Base-by-base conservation (phyloP, 2,888 invertebrate genomes). In the Miltochrista miniata region DNA sequence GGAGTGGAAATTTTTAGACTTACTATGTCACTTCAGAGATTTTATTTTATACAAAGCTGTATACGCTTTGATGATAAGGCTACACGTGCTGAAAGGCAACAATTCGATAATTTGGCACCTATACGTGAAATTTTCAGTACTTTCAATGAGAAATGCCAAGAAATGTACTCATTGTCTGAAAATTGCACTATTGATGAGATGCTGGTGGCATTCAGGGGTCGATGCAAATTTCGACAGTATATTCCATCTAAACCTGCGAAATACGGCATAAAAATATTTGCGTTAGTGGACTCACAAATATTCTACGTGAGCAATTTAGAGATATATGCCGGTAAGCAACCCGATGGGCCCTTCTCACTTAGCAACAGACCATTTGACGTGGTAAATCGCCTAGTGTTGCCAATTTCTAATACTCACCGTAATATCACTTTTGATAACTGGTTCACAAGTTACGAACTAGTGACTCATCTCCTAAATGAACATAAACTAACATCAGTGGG, bases 281-380 rank as follows among this genome's bases (percentile, higher is more conserved):
- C 41, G 2, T 11, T 41, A 3, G 41, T 41, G 1, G 41, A 41
- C 14, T n/a, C 41, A 2, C 30, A 30, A 31, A 30, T 12, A n/a
- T 41, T 41, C 12, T 41, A 41, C 12, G 31, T 31, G 3, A 31
- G 12, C 2, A 30, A 41, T 30, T 31, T 41, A 9, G 41, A 41
- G 12, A 30, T 41, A n/a, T 41, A 41, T n/a, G n/a, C 13, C 13
- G 41, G 41, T 7, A 41, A 41, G 13, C 41, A 41, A 13, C 39
- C 39, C 18, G 39, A 2, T 2, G 24, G 24, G 7, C 18, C 15
- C 1, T 39, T 18, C n/a, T 2, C 3, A 7, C 11, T 39, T 9
- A 39, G 39, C n/a, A 39, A 39, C n/a, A 9, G 1, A 2, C 9
- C 24, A 9, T 2, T 11, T 39, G 39, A 39, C n/a, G 18, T 39